Percentiles rank a stretch among this genome's conserved stretches.
phyloP scores from a whole-genome alignment of 2,113 vertebrate species.

The Carassius gibelio region DNA sequence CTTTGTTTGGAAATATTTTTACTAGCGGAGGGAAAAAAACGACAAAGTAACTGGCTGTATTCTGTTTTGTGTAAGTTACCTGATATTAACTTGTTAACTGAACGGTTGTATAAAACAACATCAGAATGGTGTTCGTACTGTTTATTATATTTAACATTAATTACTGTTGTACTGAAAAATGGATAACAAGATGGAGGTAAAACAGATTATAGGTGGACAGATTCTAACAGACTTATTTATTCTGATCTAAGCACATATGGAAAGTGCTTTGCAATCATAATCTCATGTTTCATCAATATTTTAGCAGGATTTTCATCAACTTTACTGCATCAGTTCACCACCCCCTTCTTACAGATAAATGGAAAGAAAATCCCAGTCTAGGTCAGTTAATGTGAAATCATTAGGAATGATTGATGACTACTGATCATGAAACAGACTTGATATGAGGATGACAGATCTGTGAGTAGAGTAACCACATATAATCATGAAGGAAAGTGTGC shows the following conservation, averaged over 20 bases:
- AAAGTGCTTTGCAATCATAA: neutral
- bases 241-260: neutral
- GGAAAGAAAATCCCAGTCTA: neutral
- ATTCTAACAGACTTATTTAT: too few species aligned
- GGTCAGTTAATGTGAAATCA: neutral
- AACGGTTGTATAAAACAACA: too few species aligned
- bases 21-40: neutral
- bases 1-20: too few species aligned
- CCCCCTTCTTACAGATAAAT: neutral
- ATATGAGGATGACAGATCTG: conserved; percentile 1
- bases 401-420: neutral
- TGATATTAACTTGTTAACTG: too few species aligned
- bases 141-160: neutral
- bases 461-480: neutral
- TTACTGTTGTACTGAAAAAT: neutral
- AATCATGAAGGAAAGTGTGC: neutral
- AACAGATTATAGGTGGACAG: too few species aligned
- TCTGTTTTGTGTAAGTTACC: too few species aligned
- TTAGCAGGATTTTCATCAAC: neutral
- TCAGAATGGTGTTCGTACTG: neutral
- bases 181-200: neutral
- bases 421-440: neutral
- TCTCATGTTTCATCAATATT: neutral
- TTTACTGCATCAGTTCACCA: too few species aligned
- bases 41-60: neutral